Conservation (phyloP, 2,888 invertebrate species). For the Caenorhabditis becei region DNA sequence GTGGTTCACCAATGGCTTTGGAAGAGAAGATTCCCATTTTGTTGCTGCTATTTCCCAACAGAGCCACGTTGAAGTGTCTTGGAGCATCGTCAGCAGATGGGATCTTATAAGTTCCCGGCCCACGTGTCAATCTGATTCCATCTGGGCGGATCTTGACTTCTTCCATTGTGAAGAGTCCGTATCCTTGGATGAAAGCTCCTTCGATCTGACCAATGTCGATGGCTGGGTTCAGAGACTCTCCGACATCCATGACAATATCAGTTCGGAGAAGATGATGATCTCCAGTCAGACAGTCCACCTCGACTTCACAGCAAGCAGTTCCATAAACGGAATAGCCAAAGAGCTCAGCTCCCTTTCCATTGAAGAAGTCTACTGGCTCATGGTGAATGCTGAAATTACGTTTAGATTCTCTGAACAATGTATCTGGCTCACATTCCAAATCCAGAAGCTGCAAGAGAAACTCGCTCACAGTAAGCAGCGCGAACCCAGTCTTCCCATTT, state of each 20-base stretch:
- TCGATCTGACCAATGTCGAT: conserved; percentile 97
- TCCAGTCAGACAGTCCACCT: conserved; percentile 94
- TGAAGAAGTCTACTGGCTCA: conserved; percentile 75
- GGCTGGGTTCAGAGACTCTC: conserved; percentile 94
- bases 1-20: conserved; percentile 97
- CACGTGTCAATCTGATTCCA: conserved; percentile 85
- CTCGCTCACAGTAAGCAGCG: conserved; percentile 88
- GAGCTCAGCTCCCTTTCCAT: conserved; percentile 86
- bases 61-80: conserved; percentile 91
- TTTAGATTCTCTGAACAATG: not conserved
- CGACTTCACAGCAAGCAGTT: conserved; percentile 91
- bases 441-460: conserved; percentile 90
- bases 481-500: conserved; percentile 91
- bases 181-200: conserved; percentile 95
- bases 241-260: conserved; percentile 97
- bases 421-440: conserved; percentile 85
- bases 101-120: conserved; percentile 94
- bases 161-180: conserved; percentile 93
- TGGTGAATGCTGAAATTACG: conserved; percentile 67
- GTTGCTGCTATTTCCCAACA: conserved; percentile 93
- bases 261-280: conserved; percentile 92
- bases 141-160: conserved; percentile 89
- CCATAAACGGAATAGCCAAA: conserved; percentile 93
- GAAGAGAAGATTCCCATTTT: conserved; percentile 94
- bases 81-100: conserved; percentile 95